Conservation (phyloP, 2,797 vertebrate genomes). For the Arremon aurantiirostris region DNA sequence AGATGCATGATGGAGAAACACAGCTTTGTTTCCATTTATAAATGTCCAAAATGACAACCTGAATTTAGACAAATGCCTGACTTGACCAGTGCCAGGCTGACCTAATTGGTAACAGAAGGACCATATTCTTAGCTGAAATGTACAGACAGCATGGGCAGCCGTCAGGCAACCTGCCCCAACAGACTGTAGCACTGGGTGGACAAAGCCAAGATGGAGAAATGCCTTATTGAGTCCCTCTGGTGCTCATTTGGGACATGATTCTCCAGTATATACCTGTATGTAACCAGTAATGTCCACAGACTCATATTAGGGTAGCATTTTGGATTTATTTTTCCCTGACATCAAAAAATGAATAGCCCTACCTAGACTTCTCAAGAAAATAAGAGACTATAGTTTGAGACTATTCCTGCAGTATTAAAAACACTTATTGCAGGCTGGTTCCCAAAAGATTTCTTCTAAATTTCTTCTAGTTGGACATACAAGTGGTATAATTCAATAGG, state of each 20-base stretch:
- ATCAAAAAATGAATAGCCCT: not conserved
- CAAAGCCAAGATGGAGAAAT: not conserved
- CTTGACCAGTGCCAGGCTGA: slow-evolving; percentile 26
- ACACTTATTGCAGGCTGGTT: not conserved
- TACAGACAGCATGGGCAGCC: not conserved
- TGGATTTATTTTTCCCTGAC: not conserved
- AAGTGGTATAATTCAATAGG: not conserved
- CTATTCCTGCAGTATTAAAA: not conserved
- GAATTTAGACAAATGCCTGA: slow-evolving; percentile 41
- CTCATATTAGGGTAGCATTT: not conserved
- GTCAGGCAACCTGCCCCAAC: not conserved
- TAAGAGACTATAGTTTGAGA: not conserved
- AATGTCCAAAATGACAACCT: slow-evolving; percentile 22
- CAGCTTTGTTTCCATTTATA: slow-evolving; percentile 58
- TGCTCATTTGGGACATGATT: not conserved
- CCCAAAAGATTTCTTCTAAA: not conserved
- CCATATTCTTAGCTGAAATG: not conserved
- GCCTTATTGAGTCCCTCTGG: not conserved
- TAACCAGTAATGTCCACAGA: not conserved
- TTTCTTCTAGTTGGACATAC: not conserved
- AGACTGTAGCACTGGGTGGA: not conserved
- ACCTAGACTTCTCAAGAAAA: not conserved
- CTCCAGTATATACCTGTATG: not conserved
- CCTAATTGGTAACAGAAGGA: slow-evolving; percentile 46
- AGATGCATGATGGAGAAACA: slow-evolving; percentile 40